Evolutionary conservation across 2,888 invertebrate genomes (phyloP).

Genomic region (Ophioninae sp.): DNA sequence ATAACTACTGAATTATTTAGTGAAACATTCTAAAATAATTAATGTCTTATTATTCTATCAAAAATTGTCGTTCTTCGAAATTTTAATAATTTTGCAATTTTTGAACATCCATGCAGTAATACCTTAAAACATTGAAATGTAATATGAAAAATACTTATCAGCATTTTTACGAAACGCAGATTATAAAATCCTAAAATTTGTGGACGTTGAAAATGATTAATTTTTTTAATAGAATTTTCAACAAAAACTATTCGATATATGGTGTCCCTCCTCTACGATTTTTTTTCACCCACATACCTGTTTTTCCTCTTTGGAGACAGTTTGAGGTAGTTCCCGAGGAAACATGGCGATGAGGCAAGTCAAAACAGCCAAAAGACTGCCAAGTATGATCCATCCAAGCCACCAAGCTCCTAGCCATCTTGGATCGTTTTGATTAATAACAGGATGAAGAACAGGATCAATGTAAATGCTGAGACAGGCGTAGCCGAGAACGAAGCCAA

Average conservation of each 20-base stretch:
- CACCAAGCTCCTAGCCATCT: conserved; percentile 91
- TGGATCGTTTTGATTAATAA: conserved; percentile 84
- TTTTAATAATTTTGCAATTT: too few relatives aligned
- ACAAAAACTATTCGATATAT: not conserved
- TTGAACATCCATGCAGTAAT: too few relatives aligned
- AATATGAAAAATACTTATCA: too few relatives aligned
- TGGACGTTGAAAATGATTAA: not conserved
- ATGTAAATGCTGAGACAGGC: conserved; percentile 83
- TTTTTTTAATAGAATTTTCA: not conserved
- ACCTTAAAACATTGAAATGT: too few relatives aligned
- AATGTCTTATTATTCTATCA: too few relatives aligned
- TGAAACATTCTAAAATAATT: too few relatives aligned
- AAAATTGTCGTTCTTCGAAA: too few relatives aligned
- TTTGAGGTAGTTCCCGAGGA: conserved; percentile 83
- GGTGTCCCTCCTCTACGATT: too few relatives aligned
- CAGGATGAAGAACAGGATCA: conserved; percentile 84
- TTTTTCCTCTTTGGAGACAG: conserved; percentile 61
- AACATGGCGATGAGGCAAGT: conserved; percentile 86
- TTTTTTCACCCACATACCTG: conserved; percentile 15
- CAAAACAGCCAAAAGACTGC: conserved; percentile 83
- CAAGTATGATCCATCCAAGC: conserved; percentile 86
- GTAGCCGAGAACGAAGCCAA: conserved; percentile 84
- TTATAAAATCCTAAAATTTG: too few relatives aligned
- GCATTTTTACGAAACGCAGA: too few relatives aligned
- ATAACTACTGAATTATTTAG: too few relatives aligned